Conservation (phyloP, 2,113 vertebrate species). For the Chaetodon trifascialis region DNA sequence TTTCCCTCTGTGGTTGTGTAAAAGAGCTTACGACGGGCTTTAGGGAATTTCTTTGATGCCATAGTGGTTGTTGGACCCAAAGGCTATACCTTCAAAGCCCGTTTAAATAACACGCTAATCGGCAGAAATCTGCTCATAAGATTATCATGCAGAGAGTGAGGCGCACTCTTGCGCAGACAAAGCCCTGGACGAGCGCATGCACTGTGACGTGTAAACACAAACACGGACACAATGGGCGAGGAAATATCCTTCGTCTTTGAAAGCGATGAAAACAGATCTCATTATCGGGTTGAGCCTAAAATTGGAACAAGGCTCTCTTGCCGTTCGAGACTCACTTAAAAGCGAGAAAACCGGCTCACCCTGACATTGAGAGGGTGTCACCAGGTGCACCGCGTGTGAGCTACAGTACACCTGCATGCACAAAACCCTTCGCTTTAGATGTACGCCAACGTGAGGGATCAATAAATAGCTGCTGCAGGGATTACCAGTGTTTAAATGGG, state of each 20-base stretch:
- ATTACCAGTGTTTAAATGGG: conserved; percentile 66
- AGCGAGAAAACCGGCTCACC: neutral
- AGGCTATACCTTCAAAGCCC: conserved; percentile 78
- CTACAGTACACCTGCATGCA: conserved; percentile 18
- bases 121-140: conserved; percentile 80
- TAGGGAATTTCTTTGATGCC: conserved; percentile 78
- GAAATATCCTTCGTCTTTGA: conserved; percentile 54
- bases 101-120: conserved; percentile 83
- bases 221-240: conserved; percentile 61
- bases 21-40: conserved; percentile 79
- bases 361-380: neutral
- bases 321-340: conserved; percentile 8
- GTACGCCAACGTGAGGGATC: conserved; percentile 50
- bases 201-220: conserved; percentile 67
- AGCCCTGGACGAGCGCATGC: conserved; percentile 40
- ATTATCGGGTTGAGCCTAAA: conserved; percentile 58
- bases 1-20: conserved; percentile 65
- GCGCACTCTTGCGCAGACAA: conserved; percentile 48
- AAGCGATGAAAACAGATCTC: conserved; percentile 54
- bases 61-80: conserved; percentile 66
- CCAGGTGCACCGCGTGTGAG: conserved; percentile 10
- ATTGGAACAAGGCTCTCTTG: conserved; percentile 13
- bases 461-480: conserved; percentile 67
- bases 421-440: conserved; percentile 4
- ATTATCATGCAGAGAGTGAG: conserved; percentile 68